These are phyloP conservation scores for Brachionus rotundiformis DNA, from an alignment of 1,140 invertebrate genomes.

Conservation along the genomic window DNA sequence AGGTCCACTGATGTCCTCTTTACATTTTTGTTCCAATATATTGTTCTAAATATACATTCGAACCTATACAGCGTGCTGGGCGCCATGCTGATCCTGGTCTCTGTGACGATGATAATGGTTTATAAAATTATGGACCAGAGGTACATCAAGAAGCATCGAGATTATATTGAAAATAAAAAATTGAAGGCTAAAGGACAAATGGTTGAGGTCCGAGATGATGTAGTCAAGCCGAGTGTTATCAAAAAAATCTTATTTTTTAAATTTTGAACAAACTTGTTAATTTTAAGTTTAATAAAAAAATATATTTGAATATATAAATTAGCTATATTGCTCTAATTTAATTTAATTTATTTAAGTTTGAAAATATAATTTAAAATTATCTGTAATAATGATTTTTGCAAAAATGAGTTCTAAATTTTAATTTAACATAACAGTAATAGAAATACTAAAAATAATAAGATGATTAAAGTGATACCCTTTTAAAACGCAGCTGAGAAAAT, in stretches of 20 bases:
- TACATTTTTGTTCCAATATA: not conserved
- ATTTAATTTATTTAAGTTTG: too few relatives aligned
- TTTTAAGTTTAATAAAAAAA: too few relatives aligned
- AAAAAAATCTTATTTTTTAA: slow-evolving; percentile 26
- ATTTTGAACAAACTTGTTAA: not conserved
- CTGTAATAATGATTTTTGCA: too few relatives aligned
- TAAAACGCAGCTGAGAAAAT: too few relatives aligned
- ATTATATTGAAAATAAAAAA: slow-evolving; percentile 7
- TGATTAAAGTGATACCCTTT: too few relatives aligned
- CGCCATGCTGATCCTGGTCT: slow-evolving; percentile 6
- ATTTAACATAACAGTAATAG: too few relatives aligned
- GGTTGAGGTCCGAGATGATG: not conserved
- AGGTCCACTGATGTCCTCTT: slow-evolving; percentile 37
- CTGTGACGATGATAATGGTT: slow-evolving; percentile 18
- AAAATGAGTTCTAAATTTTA: too few relatives aligned
- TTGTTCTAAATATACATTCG: slow-evolving; percentile 34
- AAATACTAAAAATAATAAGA: too few relatives aligned
- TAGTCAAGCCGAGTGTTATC: not conserved
- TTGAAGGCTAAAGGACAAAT: not conserved
- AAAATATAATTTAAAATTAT: too few relatives aligned
- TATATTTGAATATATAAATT: too few relatives aligned
- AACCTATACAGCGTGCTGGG: slow-evolving; percentile 22
- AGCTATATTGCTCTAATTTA: too few relatives aligned
- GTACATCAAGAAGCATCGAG: not conserved
- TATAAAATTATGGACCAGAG: slow-evolving; percentile 40